Evolutionary conservation across 1,140 invertebrate species (phyloP), one percentile per base, ranked within the genome.

Genomic region (Subanguina moxae): DNA sequence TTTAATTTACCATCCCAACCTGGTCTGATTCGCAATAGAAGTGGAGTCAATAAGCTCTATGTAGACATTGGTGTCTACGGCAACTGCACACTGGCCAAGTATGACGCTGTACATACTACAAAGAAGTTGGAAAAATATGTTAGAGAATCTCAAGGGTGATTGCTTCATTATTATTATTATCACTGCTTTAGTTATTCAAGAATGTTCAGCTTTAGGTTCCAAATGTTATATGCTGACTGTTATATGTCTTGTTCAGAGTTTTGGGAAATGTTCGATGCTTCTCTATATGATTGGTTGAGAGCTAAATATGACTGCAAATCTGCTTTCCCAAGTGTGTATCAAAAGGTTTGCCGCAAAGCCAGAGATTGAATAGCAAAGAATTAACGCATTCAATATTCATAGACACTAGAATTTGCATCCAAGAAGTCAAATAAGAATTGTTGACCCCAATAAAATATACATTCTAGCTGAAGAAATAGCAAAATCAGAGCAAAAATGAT

Each of bases 221-320:
- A 92, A 85, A 92, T 92, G 90, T 83, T 92, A 58, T 91, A 91
- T 83, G 90, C 89, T 0, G 90, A 92, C 76, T 90, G 89, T 0
- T 91, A 89, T 80, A 88, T 89, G 68, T 90, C 88, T 0, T 82
- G 82, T 38, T 87, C 89, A 30, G 90, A 92, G 83, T 92, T 91
- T 79, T 82, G 88, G n/a, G 73, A 85, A 61, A 92, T 92, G 90
- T 92, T 91, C 84, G 89, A 91, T 80, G 89, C 90, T 78, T 83
- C 81, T 0, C 83, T 91, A 0, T 92, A 92, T 76, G 89, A 91
- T 72, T 86, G 86, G 80, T 82, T 91, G 67, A 83, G 90, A 59
- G 82, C 85, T 8, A 80, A 84, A 28, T 82, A 88, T 3, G 68
- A 86, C 30, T 90, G 89, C 82, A 83, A 87, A 70, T 86, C 87